These are phyloP conservation scores for Syngnathus floridae DNA, from an alignment of 2,113 vertebrate species.

Conservation along the genomic window DNA sequence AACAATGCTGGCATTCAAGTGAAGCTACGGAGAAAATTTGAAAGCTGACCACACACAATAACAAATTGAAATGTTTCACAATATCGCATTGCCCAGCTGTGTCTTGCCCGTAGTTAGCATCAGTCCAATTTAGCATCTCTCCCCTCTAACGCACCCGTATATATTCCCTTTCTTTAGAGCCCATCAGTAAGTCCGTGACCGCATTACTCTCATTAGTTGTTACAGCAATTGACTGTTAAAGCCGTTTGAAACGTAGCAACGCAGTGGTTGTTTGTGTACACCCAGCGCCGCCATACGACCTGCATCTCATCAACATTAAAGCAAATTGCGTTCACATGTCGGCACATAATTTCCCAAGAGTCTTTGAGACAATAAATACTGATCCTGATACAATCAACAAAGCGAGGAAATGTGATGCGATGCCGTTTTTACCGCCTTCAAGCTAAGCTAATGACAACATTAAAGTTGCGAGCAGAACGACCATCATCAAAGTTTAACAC, in stretches of 20 bases:
- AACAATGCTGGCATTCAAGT: neutral
- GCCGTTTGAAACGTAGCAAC: constrained; percentile 2
- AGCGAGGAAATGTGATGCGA: neutral
- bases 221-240: constrained; percentile 53
- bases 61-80: neutral
- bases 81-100: neutral
- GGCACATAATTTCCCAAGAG: neutral
- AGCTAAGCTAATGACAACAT: neutral
- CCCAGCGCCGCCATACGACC: neutral
- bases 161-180: constrained; percentile 48
- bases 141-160: constrained; percentile 43
- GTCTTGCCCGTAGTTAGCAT: neutral
- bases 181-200: constrained; percentile 43
- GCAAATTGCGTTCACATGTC: neutral
- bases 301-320: neutral
- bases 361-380: neutral
- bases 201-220: constrained; percentile 65
- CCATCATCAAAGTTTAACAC: neutral
- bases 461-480: neutral
- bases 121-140: no score
- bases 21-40: neutral
- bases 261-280: neutral
- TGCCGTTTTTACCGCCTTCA: neutral
- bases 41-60: neutral
- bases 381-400: neutral